Percentiles rank a stretch among this genome's conserved stretches.
Evolutionary conservation across 2,797 vertebrate species (phyloP).

Genomic region (Ceryle rudis): DNA sequence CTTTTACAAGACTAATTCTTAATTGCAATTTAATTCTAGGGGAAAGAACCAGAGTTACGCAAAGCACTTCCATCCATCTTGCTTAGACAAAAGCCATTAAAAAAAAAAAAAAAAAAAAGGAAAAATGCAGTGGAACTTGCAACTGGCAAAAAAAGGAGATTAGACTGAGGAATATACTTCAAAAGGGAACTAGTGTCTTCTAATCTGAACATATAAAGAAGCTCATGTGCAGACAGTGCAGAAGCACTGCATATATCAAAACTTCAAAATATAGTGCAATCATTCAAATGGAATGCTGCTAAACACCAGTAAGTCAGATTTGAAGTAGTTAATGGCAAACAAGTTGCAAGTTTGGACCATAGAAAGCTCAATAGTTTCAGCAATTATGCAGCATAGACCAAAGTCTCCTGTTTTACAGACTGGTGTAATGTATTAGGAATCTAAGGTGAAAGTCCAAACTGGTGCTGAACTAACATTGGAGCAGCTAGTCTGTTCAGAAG

Average conservation of each 20-base stretch:
- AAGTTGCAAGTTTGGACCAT: neutral
- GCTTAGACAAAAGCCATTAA: neutral
- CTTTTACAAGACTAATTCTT: neutral
- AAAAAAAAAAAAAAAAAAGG: neutral
- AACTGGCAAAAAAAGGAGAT: neutral
- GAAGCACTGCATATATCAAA: neutral
- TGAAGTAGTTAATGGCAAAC: too few species aligned
- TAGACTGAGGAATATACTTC: neutral
- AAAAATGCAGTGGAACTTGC: fast-evolving
- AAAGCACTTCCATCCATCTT: neutral
- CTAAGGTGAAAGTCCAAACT: neutral
- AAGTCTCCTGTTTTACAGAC: neutral
- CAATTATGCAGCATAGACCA: neutral
- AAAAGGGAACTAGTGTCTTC: fast-evolving
- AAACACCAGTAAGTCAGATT: neutral
- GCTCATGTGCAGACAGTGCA: neutral
- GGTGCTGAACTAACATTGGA: neutral
- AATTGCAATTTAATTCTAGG: neutral
- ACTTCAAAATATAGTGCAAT: neutral
- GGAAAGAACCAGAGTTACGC: neutral
- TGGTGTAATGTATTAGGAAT: neutral
- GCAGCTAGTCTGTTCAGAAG: neutral
- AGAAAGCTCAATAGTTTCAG: neutral
- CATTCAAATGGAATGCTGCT: neutral
- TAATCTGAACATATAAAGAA: neutral